phyloP scores from a whole-genome alignment of 2,113 vertebrate species.

The Megalops atlanticus region DNA sequence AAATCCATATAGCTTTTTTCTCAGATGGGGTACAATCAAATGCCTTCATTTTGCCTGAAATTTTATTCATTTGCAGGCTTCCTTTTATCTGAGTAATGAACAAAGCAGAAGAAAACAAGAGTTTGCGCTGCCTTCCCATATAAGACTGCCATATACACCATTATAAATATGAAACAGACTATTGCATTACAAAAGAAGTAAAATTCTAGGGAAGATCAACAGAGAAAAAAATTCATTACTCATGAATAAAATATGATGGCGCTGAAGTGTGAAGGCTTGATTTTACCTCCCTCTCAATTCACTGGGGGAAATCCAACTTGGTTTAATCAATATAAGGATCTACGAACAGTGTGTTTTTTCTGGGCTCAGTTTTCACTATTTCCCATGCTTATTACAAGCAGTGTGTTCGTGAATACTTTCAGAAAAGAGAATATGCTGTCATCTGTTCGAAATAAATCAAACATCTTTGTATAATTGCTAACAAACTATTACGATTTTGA shows the following conservation, averaged over 20 bases:
- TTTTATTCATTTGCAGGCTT: not conserved
- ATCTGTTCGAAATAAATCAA: not conserved
- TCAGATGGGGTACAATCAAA: not conserved
- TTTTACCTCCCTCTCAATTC: not conserved
- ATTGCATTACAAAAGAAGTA: conserved; percentile 14
- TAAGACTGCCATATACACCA: not conserved
- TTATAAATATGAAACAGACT: not conserved
- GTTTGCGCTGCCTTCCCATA: conserved; percentile 5
- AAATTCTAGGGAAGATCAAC: not conserved
- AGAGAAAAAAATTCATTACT: not conserved
- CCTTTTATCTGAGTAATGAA: not conserved
- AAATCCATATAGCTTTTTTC: not conserved
- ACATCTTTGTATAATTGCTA: not conserved
- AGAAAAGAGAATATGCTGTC: too few relatives aligned
- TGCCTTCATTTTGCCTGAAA: not conserved
- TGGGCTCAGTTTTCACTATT: not conserved
- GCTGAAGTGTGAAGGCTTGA: not conserved
- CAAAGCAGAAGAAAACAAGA: not conserved
- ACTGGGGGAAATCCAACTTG: not conserved
- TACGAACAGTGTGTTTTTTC: not conserved
- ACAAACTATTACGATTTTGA: not conserved
- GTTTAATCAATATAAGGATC: not conserved
- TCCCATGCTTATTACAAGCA: too few relatives aligned
- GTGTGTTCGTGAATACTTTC: too few relatives aligned
- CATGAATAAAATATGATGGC: not conserved